Percentiles rank a stretch among this genome's conserved stretches.
Conservation (phyloP, 2,797 vertebrate genomes). For the Columba guinea region DNA sequence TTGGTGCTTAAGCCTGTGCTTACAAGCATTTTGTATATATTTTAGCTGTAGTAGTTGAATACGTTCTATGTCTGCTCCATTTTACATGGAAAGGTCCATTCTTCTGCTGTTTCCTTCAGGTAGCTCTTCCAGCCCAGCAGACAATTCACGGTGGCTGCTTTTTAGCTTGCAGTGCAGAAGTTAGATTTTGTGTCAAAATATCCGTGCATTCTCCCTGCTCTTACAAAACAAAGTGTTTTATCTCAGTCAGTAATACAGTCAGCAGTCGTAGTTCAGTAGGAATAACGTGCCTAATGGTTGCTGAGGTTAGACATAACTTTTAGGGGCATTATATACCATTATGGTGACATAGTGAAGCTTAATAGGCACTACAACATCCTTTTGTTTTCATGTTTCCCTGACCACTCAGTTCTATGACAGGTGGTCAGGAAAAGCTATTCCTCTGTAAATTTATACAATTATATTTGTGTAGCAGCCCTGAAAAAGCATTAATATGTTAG, state of each 20-base stretch:
- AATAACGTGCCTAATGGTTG: background rate
- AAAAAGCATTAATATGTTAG: background rate
- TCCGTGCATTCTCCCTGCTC: background rate
- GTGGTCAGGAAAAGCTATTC: background rate
- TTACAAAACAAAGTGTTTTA: background rate
- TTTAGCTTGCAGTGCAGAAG: background rate
- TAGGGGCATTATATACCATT: background rate
- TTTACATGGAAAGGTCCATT: background rate
- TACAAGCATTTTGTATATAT: background rate
- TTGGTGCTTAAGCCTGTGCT: background rate
- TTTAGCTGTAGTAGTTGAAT: background rate
- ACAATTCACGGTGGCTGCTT: background rate
- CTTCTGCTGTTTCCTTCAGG: background rate
- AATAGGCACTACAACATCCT: background rate
- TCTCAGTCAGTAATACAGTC: background rate
- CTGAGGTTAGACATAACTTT: background rate
- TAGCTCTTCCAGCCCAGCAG: background rate
- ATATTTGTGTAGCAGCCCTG: background rate
- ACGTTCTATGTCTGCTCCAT: background rate
- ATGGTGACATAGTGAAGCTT: background rate
- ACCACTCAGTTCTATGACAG: background rate
- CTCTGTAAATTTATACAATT: conserved; percentile 35
- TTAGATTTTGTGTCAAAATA: background rate
- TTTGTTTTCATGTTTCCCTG: conserved; percentile 13
- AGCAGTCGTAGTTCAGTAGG: background rate